A percentile compares a stretch with the other conserved stretches of the same genome.
Conservation (phyloP, 2,113 vertebrate species). For the Pionites leucogaster region DNA sequence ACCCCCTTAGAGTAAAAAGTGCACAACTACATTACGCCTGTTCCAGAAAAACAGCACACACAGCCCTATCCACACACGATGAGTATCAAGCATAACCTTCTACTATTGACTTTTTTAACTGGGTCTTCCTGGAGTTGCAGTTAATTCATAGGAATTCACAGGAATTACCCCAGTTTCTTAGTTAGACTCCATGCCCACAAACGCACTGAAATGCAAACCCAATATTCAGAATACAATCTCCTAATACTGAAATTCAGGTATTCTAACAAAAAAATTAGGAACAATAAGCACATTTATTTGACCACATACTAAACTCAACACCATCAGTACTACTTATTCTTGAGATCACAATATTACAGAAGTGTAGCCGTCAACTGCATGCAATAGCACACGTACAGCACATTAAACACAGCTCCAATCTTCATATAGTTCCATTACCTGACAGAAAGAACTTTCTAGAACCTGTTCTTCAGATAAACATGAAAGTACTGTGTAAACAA, state of each 20-base stretch:
- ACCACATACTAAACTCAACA: background rate
- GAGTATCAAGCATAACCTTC: background rate
- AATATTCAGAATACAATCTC: background rate
- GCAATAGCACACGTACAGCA: accelerated
- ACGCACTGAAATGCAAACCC: background rate
- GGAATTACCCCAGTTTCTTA: background rate
- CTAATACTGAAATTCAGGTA: background rate
- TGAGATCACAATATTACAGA: background rate
- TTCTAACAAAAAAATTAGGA: background rate
- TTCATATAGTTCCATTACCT: background rate
- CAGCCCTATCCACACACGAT: background rate
- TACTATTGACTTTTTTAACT: background rate
- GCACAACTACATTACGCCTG: background rate
- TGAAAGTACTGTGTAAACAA: background rate
- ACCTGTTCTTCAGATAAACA: background rate
- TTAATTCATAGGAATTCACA: background rate
- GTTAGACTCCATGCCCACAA: background rate
- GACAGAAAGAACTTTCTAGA: background rate
- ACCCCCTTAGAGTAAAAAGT: background rate
- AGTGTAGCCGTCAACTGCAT: background rate
- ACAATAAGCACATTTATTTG: background rate
- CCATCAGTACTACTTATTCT: background rate
- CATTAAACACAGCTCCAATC: background rate
- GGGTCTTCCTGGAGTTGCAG: background rate
- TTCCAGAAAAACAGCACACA: background rate